phyloP scores from a whole-genome alignment of 2,888 invertebrate species.

The Rotaria magnacalcarata region DNA sequence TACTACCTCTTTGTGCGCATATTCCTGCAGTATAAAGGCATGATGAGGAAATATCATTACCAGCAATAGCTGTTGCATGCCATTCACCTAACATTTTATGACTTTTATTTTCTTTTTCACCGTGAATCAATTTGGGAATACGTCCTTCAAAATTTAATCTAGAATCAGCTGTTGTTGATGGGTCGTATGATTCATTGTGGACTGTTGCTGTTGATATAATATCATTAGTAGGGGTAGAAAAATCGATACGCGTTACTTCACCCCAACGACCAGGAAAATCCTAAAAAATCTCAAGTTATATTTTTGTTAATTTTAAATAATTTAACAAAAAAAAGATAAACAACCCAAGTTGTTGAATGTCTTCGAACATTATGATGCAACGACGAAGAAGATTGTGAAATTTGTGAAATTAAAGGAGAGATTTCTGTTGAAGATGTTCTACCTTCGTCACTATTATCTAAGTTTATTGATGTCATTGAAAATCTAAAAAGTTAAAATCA shows the following conservation, averaged over 20 bases:
- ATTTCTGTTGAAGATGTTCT: not conserved
- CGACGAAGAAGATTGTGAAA: not conserved
- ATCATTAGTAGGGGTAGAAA: not conserved
- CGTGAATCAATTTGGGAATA: not conserved
- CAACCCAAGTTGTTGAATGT: not conserved
- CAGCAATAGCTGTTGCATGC: slow-evolving; percentile 19
- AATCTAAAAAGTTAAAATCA: not conserved
- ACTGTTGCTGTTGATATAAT: not conserved
- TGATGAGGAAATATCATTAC: slow-evolving; percentile 24
- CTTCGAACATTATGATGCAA: not conserved
- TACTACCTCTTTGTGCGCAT: not conserved
- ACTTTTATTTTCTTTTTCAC: not conserved
- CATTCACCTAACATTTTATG: slow-evolving; percentile 21
- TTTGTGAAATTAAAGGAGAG: not conserved
- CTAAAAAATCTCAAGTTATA: not conserved
- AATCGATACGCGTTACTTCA: not conserved
- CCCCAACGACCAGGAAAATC: not conserved
- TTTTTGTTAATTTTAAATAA: not conserved
- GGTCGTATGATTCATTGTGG: not conserved
- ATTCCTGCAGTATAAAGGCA: slow-evolving; percentile 26
- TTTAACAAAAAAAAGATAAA: not conserved
- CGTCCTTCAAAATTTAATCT: not conserved
- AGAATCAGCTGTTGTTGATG: not conserved
- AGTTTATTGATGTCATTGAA: not conserved
- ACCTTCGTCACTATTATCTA: not conserved